These are phyloP conservation scores for Syngnathus rostellatus DNA, from an alignment of 2,797 vertebrate species.

Conservation along the genomic window DNA sequence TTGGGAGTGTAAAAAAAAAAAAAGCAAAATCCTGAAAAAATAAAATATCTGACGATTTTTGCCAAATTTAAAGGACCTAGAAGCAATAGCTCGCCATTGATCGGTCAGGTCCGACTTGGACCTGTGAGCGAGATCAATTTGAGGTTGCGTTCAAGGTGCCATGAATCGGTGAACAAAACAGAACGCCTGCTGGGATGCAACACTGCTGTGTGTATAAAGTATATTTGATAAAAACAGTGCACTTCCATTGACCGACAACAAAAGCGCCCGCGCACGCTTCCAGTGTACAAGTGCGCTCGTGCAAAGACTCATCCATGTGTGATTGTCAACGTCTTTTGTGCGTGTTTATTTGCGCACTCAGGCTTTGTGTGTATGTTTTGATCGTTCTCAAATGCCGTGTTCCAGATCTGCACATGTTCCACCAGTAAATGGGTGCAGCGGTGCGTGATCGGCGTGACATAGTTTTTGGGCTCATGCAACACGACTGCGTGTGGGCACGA, in stretches of 20 bases:
- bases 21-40: no score
- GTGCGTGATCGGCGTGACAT: constrained; percentile 56
- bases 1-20: no score
- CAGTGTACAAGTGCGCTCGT: constrained; percentile 22
- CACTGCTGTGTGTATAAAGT: constrained; percentile 15
- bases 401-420: constrained; percentile 51
- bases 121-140: background rate
- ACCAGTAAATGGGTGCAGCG: constrained; percentile 58
- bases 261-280: constrained; percentile 28
- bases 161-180: background rate
- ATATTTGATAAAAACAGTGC: constrained; percentile 30
- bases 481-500: constrained; percentile 20
- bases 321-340: constrained; percentile 20
- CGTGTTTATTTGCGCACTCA: constrained; percentile 23
- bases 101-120: no score
- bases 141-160: background rate
- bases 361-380: constrained; percentile 56
- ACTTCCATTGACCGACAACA: constrained; percentile 37
- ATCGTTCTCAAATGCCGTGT: constrained; percentile 61
- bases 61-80: no score
- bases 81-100: no score
- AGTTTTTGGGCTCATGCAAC: constrained; percentile 35
- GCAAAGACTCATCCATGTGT: constrained; percentile 37
- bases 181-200: constrained; percentile 6
- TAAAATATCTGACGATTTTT: no score